Evolutionary conservation across 2,797 vertebrate genomes (phyloP), one percentile per base, ranked within the genome.

Genomic region (Lerista edwardsae): DNA sequence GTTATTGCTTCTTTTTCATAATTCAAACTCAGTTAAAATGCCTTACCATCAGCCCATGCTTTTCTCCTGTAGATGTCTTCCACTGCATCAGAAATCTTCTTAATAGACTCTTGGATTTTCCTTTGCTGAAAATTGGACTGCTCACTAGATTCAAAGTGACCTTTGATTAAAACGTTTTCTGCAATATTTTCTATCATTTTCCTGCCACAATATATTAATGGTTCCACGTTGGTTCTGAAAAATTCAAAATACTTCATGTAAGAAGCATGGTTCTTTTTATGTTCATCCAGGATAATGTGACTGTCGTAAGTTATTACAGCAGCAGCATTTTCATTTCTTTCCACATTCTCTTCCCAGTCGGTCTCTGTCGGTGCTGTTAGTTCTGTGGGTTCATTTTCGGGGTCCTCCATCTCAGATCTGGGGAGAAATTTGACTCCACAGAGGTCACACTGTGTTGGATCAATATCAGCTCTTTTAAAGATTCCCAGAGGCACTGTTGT

Each of bases 391-490:
- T 88, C 93, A 15, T 89, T 87, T 41, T 95, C 95, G 62, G 88
- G 14, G 15, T 47, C 86, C 36, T 95, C 93, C 4, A 85, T 47
- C 82, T 94, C 90, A 0, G 92, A 86, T 44, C 82, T 86, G 8
- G 90, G 91, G 14, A 79, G 89, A 88, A 97, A 97, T 81, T 95
- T 96, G 27, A 96, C 93, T 2, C 97, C 97, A 59, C 97, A 97
- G 34, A 97, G 94, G 79, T 97, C 96, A 7, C 96, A 97, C 90
- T 97, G 96, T 0, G 96, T 97, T 88, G 92, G 89, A 87, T 97
- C 97, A 31, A 97, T 89, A 14, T 96, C 96, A 2, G 96, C 96
- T 81, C 84, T 95, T 91, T 95, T 96, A 91, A 97, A 97, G 85
- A 92, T 85, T 3, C 84, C 89, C 0, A 92, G 91, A 2, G 91